Base-by-base conservation (phyloP, 1,140 invertebrate genomes). In the Leptinotarsa undecemlineata region DNA sequence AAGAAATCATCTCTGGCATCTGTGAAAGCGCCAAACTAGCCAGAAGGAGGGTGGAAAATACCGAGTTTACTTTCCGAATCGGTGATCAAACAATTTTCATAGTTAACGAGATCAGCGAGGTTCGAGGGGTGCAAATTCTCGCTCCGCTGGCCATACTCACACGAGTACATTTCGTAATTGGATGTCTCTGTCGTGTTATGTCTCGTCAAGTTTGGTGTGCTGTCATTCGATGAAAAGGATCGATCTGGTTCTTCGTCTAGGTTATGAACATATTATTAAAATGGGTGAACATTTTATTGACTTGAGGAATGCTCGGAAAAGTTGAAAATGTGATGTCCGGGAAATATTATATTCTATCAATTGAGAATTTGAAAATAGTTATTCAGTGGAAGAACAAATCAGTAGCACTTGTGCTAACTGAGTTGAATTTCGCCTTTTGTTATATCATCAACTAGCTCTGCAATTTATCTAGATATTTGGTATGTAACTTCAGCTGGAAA, bases 11-110 rank as follows among this genome's bases (percentile, higher is more conserved):
- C 8, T 11, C 33, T 42, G 33, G 33, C 33, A 42, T 42, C 33
- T 42, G 33, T 17, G 17, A 57, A 19, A 73, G 62, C 20, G 13
- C 62, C 20, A 8, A 64, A 64, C 20, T 64, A 26, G 5, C 19
- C 20, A 48, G 19, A 69, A 48, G 20, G 68, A 61, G 69, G 51
- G 48, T 61, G 20, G 21, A 71, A 57, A 71, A 71, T 71, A 77
- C 78, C 76, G 75, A 78, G 80, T 83, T 83, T 84, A 82, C 82
- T 80, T 84, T 84, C 80, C 83, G 81, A 84, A 82, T 83, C 82
- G 80, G 75, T 80, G 83, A 84, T 84, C 83, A 84, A 84, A 84
- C 83, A 84, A 84, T 84, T 84, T 83, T 80, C 81, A 78, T 81
- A 77, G 77, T 78, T 83, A 84, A 83, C 82, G 79, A 82, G 81